These are phyloP conservation scores for Callyntrura guangdongensis DNA, from an alignment of 2,888 invertebrate genomes.

Conservation along the genomic window DNA sequence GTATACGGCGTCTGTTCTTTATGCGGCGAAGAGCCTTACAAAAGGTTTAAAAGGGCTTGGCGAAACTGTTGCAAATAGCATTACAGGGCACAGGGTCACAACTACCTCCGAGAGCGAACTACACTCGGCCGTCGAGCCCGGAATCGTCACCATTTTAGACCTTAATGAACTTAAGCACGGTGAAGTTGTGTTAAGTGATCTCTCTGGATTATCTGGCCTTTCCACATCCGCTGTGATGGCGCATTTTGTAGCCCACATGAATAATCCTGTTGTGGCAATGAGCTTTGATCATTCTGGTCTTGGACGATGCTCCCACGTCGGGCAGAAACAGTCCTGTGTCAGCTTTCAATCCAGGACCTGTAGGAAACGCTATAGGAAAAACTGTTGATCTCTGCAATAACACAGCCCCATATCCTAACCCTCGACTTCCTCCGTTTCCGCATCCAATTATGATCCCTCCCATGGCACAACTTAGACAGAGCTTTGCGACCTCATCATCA, in stretches of 20 bases:
- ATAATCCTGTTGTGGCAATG: slow-evolving; percentile 94
- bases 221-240: slow-evolving; percentile 88
- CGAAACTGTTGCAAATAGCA: slow-evolving; percentile 96
- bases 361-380: slow-evolving; percentile 75
- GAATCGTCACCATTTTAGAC: slow-evolving; percentile 95
- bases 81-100: slow-evolving; percentile 89
- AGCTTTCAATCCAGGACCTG: slow-evolving; percentile 77
- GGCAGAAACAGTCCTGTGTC: slow-evolving; percentile 90
- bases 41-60: slow-evolving; percentile 96
- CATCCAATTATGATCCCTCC: slow-evolving; percentile 93
- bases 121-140: slow-evolving; percentile 90
- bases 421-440: slow-evolving; percentile 96
- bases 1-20: slow-evolving; percentile 95
- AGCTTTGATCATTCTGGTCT: slow-evolving; percentile 96
- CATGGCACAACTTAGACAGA: slow-evolving; percentile 92
- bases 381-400: slow-evolving; percentile 82
- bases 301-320: slow-evolving; percentile 89
- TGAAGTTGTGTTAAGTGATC: slow-evolving; percentile 82
- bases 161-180: slow-evolving; percentile 84
- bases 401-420: slow-evolving; percentile 89
- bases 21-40: slow-evolving; percentile 97
- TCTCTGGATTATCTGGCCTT: slow-evolving; percentile 83
- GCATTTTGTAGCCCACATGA: slow-evolving; percentile 94
- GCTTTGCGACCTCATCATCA: slow-evolving; percentile 80
- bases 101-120: slow-evolving; percentile 87